These are phyloP conservation scores for Rousettus leschenaultii DNA, from an alignment of 2,113 vertebrate genomes.

Conservation along the genomic window DNA sequence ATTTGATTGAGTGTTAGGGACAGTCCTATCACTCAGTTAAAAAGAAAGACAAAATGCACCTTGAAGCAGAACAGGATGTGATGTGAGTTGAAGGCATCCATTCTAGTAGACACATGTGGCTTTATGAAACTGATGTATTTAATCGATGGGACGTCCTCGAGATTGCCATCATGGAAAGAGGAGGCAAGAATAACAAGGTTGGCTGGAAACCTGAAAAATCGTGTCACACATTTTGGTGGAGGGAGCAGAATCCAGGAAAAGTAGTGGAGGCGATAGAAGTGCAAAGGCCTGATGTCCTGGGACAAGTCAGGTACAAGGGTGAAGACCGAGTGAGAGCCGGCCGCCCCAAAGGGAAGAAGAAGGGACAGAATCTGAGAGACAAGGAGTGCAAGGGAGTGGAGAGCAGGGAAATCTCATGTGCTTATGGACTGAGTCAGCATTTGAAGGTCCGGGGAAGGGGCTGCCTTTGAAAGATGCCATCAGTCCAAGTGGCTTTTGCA, in stretches of 20 bases:
- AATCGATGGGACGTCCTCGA: not conserved
- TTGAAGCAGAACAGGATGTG: not conserved
- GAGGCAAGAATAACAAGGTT: not conserved
- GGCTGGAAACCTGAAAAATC: not conserved
- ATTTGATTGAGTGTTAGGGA: not conserved
- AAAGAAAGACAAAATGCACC: not conserved
- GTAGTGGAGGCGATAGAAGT: not conserved
- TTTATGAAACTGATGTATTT: not conserved
- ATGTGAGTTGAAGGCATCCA: not conserved
- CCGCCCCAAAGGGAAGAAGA: not conserved
- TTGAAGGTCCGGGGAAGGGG: not conserved
- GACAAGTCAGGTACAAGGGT: not conserved
- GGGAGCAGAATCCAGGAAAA: not conserved
- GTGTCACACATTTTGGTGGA: not conserved
- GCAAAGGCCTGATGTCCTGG: not conserved
- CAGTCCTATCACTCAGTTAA: not conserved
- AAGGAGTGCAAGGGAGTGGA: not conserved
- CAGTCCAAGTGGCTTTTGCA: not conserved
- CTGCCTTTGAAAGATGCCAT: not conserved
- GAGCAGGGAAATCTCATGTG: rapidly evolving
- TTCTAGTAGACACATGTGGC: not conserved
- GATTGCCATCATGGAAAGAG: not conserved
- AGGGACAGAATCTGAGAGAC: not conserved
- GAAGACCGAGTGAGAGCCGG: not conserved
- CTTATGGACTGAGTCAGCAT: too few relatives aligned